These are phyloP conservation scores for Xenus cinereus DNA, from an alignment of 2,113 vertebrate genomes.

Conservation along the genomic window DNA sequence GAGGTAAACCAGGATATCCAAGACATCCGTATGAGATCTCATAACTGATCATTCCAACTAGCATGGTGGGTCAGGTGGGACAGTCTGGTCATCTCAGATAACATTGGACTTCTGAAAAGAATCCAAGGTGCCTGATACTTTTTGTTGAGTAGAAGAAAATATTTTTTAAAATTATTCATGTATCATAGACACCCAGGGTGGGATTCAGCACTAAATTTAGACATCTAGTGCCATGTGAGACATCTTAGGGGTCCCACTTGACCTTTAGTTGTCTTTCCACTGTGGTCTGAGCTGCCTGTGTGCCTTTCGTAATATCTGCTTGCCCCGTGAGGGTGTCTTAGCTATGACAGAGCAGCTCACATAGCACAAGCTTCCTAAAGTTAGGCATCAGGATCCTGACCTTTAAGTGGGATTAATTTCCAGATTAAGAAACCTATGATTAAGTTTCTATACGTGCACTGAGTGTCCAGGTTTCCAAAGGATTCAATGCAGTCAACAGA, in stretches of 20 bases:
- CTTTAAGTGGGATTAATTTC: background rate
- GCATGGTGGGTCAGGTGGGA: background rate
- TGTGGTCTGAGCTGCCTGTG: background rate
- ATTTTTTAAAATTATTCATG: background rate
- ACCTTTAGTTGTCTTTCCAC: background rate
- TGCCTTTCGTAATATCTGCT: background rate
- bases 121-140: background rate
- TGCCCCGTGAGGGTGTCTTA: background rate
- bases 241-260: background rate
- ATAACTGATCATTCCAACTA: background rate
- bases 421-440: background rate
- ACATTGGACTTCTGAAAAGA: background rate
- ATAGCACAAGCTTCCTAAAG: background rate
- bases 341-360: background rate
- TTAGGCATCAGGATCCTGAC: background rate
- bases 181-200: background rate
- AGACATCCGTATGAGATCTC: background rate
- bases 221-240: background rate
- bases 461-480: background rate
- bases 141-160: background rate
- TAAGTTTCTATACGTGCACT: background rate
- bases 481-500: background rate
- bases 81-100: background rate
- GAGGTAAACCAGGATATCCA: background rate
- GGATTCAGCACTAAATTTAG: background rate